These are phyloP conservation scores for Caenorhabditis sinica DNA, from an alignment of 2,888 invertebrate species.

Conservation along the genomic window DNA sequence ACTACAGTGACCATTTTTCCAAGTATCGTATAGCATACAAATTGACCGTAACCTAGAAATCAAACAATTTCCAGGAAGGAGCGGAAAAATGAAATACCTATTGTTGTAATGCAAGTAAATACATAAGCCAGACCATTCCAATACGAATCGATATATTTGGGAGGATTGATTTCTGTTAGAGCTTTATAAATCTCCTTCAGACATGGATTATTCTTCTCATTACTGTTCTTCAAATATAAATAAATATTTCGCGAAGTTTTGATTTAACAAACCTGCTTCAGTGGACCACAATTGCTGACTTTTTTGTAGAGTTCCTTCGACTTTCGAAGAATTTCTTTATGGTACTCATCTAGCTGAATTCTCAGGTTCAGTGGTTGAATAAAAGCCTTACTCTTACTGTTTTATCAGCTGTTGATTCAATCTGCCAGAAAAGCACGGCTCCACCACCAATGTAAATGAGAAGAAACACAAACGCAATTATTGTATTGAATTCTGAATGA, in stretches of 20 bases:
- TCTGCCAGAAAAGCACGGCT: slow-evolving; percentile 20
- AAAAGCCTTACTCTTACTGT: neutral
- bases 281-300: slow-evolving; percentile 1
- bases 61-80: neutral
- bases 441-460: slow-evolving; percentile 15
- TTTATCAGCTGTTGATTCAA: slow-evolving; percentile 15
- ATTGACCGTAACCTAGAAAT: slow-evolving; percentile 45
- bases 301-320: slow-evolving; percentile 15
- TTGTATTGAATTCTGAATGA: slow-evolving; percentile 29
- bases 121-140: slow-evolving; percentile 29
- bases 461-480: slow-evolving; percentile 16
- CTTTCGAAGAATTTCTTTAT: slow-evolving; percentile 4
- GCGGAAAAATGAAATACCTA: slow-evolving; percentile 16
- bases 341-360: slow-evolving; percentile 12
- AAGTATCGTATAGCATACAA: slow-evolving; percentile 29
- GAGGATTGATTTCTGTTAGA: neutral
- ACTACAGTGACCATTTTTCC: slow-evolving; percentile 45
- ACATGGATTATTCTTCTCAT: slow-evolving; percentile 12
- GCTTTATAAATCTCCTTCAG: slow-evolving; percentile 12
- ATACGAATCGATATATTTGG: slow-evolving; percentile 27
- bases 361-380: neutral
- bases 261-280: slow-evolving; percentile 4
- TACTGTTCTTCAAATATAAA: slow-evolving; percentile 4
- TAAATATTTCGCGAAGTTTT: too few relatives aligned
- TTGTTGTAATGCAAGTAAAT: slow-evolving; percentile 39